A percentile compares a stretch with the other conserved stretches of the same genome.
Conservation (phyloP, 35 echinoderm and acorn worm genomes). For the Apostichopus japonicus region DNA sequence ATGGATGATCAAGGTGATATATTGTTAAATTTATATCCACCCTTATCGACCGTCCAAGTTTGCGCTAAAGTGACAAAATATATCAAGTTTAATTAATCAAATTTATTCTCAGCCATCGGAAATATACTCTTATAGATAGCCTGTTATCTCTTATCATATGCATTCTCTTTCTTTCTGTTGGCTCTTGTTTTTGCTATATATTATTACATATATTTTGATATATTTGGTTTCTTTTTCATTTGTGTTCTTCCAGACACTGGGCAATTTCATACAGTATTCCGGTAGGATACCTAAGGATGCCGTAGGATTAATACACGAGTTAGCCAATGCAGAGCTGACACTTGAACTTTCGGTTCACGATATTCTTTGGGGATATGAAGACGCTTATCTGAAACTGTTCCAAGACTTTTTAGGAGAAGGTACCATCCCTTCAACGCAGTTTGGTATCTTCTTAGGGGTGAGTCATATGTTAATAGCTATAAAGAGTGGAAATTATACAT, state of each 20-base stretch:
- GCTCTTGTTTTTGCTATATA: too few relatives aligned
- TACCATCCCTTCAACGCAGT: conserved; percentile 48
- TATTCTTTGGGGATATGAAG: conserved; percentile 74
- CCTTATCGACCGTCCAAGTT: too few relatives aligned
- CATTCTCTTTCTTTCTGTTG: too few relatives aligned
- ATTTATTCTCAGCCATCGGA: too few relatives aligned
- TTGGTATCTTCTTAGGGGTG: conserved; percentile 76
- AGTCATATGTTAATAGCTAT: not conserved
- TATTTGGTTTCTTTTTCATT: not conserved
- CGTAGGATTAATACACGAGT: conserved; percentile 52
- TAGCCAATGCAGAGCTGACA: conserved; percentile 42
- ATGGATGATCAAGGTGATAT: too few relatives aligned
- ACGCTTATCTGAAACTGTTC: conserved; percentile 71
- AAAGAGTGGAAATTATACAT: too few relatives aligned
- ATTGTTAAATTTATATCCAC: too few relatives aligned
- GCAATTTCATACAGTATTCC: conserved; percentile 43
- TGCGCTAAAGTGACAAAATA: too few relatives aligned
- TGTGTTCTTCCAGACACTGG: conserved; percentile 66
- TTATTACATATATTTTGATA: too few relatives aligned
- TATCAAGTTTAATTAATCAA: too few relatives aligned
- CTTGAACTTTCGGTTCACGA: conserved; percentile 61
- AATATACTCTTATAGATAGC: too few relatives aligned
- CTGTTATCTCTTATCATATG: too few relatives aligned
- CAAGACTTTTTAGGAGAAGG: conserved; percentile 30
- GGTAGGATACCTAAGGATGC: conserved; percentile 20